Evolutionary conservation across 2,888 invertebrate genomes (phyloP).

Genomic region (Siphlonurus alternatus): DNA sequence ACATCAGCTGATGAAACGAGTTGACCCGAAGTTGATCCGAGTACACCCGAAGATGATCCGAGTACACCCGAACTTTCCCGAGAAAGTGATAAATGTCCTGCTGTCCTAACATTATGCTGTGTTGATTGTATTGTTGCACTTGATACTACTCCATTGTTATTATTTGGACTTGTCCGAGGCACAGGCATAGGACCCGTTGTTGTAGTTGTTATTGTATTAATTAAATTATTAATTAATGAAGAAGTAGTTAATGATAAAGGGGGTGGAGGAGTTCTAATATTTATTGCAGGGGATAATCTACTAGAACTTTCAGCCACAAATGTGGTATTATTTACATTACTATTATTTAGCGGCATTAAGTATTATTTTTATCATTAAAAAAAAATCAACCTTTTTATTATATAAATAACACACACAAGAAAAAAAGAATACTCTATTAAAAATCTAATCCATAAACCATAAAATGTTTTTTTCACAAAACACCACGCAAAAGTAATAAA

Average conservation of each 20-base stretch:
- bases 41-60: not conserved
- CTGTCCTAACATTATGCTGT: not conserved
- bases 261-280: too few relatives aligned
- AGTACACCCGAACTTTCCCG: not conserved
- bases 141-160: not conserved
- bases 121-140: not conserved
- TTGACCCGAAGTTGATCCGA: constrained; percentile 5
- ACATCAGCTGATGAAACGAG: not conserved
- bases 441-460: too few relatives aligned
- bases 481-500: too few relatives aligned
- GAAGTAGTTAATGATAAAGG: too few relatives aligned
- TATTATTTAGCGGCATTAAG: not conserved
- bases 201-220: not conserved
- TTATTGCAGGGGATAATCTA: not conserved
- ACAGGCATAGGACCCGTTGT: constrained; percentile 1
- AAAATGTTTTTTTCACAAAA: too few relatives aligned
- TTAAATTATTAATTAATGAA: not conserved
- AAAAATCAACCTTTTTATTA: too few relatives aligned
- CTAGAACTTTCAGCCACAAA: not conserved
- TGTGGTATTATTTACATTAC: too few relatives aligned
- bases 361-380: too few relatives aligned
- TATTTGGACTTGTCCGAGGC: not conserved
- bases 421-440: too few relatives aligned
- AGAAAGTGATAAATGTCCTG: not conserved
- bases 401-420: too few relatives aligned